These are phyloP conservation scores for Drosophila macrospina DNA, from an alignment of 2,888 invertebrate species.

Conservation along the genomic window DNA sequence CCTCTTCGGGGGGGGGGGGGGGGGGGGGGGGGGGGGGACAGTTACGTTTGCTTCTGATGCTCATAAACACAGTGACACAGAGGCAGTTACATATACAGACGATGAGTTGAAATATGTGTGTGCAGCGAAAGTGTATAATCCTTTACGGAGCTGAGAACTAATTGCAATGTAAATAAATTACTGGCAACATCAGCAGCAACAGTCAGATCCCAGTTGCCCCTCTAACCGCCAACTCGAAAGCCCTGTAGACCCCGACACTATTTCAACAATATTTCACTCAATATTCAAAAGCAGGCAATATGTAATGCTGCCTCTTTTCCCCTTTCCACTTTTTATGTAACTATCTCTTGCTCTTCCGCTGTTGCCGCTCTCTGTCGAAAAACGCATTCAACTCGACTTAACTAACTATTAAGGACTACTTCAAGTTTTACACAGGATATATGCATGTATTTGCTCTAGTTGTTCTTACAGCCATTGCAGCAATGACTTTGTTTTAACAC, in stretches of 20 bases:
- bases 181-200: slow-evolving; percentile 69
- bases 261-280: slow-evolving; percentile 72
- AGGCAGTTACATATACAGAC: not conserved
- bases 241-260: not conserved
- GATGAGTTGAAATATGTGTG: slow-evolving; percentile 28
- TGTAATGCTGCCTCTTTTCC: slow-evolving; percentile 15
- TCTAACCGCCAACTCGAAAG: not conserved
- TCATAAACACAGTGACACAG: slow-evolving; percentile 11
- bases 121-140: slow-evolving; percentile 76
- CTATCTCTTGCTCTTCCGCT: not conserved
- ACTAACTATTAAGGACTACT: slow-evolving; percentile 79
- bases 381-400: slow-evolving; percentile 78
- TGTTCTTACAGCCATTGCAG: slow-evolving; percentile 45
- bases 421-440: slow-evolving; percentile 72
- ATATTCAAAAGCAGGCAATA: slow-evolving; percentile 69
- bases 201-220: slow-evolving; percentile 15
- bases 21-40: too few relatives aligned
- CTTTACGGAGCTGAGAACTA: slow-evolving; percentile 82
- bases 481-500: slow-evolving; percentile 47
- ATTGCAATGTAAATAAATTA: slow-evolving; percentile 84
- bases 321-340: not conserved
- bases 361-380: slow-evolving; percentile 33
- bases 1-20: too few relatives aligned
- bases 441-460: slow-evolving; percentile 62
- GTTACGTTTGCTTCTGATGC: too few relatives aligned